phyloP scores from a whole-genome alignment of 2,113 vertebrate species.

The Pungitius pungitius region DNA sequence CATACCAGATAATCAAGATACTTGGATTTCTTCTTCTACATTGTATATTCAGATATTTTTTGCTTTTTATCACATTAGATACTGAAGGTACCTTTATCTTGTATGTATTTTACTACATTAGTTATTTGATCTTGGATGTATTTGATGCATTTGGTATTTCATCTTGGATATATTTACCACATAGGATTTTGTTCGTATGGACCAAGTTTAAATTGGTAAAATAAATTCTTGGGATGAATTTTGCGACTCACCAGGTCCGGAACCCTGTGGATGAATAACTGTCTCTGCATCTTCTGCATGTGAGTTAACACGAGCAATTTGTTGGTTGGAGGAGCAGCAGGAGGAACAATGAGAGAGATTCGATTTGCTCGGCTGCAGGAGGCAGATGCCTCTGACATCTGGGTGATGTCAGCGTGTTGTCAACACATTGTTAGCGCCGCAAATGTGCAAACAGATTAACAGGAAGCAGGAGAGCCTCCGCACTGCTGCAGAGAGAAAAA shows the following conservation, averaged over 20 bases:
- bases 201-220: not conserved
- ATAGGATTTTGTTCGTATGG: not conserved
- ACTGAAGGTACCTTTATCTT: not conserved
- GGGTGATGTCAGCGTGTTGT: conserved; percentile 81
- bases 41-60: not conserved
- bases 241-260: not conserved
- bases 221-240: not conserved
- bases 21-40: no score
- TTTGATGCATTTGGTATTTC: not conserved
- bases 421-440: conserved; percentile 78
- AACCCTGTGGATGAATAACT: not conserved
- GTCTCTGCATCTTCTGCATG: not conserved
- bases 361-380: conserved; percentile 69
- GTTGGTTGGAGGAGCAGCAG: conserved; percentile 4
- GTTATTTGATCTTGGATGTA: not conserved
- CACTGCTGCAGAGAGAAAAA: conserved; percentile 35
- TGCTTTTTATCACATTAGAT: not conserved
- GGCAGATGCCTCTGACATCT: conserved; percentile 81
- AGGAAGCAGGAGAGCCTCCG: conserved; percentile 44
- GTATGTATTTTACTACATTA: not conserved
- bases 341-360: conserved; percentile 46
- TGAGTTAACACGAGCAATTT: not conserved
- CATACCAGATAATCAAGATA: no score
- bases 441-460: conserved; percentile 75
- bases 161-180: not conserved